Percentiles rank a stretch among this genome's conserved stretches.
phyloP scores from a whole-genome alignment of 2,797 vertebrate species.

The Merluccius polli region DNA sequence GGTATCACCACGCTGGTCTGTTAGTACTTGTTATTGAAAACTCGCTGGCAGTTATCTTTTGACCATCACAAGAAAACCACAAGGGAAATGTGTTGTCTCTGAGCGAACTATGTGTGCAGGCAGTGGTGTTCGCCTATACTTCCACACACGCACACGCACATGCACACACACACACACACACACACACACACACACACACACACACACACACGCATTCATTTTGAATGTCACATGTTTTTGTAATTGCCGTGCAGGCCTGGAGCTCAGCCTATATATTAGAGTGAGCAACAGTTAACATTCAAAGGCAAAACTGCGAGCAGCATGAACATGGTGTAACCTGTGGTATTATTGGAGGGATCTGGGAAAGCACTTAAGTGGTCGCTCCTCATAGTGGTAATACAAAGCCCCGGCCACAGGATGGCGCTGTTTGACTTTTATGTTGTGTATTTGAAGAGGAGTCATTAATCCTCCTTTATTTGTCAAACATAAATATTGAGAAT shows the following conservation, averaged over 20 bases:
- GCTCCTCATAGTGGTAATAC: constrained; percentile 15
- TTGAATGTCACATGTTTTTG: constrained; percentile 16
- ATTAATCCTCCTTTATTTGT: background rate
- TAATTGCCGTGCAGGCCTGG: constrained; percentile 20
- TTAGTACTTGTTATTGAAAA: background rate
- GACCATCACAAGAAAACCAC: background rate
- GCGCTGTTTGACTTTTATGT: constrained; percentile 36
- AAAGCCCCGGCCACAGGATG: constrained; percentile 48
- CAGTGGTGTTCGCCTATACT: background rate
- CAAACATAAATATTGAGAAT: background rate
- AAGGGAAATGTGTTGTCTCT: constrained; percentile 52
- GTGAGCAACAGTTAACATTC: background rate
- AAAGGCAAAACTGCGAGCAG: background rate
- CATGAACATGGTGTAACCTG: constrained; percentile 18
- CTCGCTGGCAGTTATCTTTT: background rate
- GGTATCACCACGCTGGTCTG: constrained; percentile 35
- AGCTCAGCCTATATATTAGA: background rate
- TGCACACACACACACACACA: constrained; percentile 5
- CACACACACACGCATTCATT: background rate
- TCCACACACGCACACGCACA: constrained; percentile 4
- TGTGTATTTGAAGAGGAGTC: background rate
- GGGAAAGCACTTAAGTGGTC: constrained; percentile 17
- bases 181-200: constrained; percentile 9
- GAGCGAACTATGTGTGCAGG: constrained; percentile 1
- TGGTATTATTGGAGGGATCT: background rate